A percentile compares a stretch with the other conserved stretches of the same genome.
phyloP scores from a whole-genome alignment of 2,888 invertebrate species.

The Hydriomena furcata region DNA sequence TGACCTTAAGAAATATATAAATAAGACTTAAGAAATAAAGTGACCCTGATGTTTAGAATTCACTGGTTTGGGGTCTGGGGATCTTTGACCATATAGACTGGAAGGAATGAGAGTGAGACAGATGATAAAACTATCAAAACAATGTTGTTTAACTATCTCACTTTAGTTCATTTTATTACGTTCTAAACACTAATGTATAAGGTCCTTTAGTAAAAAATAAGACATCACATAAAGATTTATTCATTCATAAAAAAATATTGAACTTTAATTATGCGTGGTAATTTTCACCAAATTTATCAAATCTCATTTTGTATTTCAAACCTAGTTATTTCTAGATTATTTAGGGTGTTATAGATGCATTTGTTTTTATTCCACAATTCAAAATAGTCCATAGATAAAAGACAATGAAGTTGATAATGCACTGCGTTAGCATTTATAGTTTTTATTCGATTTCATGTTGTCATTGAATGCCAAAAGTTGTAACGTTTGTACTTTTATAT shows the following conservation, averaged over 20 bases:
- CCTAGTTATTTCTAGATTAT: slow-evolving; percentile 27
- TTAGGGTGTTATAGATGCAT: slow-evolving; percentile 21
- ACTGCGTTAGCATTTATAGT: slow-evolving; percentile 66
- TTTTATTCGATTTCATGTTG: slow-evolving; percentile 38
- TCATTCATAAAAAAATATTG: too few relatives aligned
- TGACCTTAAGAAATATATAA: too few relatives aligned
- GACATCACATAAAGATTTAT: background rate
- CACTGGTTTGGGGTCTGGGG: too few relatives aligned
- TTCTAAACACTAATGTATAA: too few relatives aligned
- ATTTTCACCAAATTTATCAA: background rate
- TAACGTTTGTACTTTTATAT: slow-evolving; percentile 79
- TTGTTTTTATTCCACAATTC: slow-evolving; percentile 27
- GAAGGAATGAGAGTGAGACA: too few relatives aligned
- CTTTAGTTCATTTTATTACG: too few relatives aligned
- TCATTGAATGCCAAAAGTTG: slow-evolving; percentile 43
- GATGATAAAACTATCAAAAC: too few relatives aligned
- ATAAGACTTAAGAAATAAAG: too few relatives aligned
- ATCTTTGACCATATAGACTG: too few relatives aligned
- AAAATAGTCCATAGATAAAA: slow-evolving; percentile 36
- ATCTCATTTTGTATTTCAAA: slow-evolving; percentile 16
- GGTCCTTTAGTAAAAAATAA: background rate
- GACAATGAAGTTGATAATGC: slow-evolving; percentile 53
- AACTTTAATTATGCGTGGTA: too few relatives aligned
- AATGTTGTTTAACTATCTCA: too few relatives aligned
- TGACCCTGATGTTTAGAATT: too few relatives aligned